Evolutionary conservation across 2,888 invertebrate genomes (phyloP).

Genomic region (Endotricha flammealis): DNA sequence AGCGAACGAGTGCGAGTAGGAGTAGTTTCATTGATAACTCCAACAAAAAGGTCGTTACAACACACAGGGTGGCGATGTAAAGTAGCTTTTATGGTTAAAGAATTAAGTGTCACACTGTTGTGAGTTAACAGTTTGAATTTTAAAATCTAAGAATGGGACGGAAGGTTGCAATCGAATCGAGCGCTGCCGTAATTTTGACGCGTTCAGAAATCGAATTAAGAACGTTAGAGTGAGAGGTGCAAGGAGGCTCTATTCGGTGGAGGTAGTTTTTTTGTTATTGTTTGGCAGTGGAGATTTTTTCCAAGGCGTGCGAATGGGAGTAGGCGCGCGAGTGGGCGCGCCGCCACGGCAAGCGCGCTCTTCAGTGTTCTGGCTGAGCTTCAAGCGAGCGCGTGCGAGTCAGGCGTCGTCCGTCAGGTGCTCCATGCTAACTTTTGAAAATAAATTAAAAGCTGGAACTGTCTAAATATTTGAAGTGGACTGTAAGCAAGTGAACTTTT

Average conservation of each 20-base stretch:
- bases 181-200: constrained; percentile 70
- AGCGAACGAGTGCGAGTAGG: constrained; percentile 76
- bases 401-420: constrained; percentile 48
- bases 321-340: constrained; percentile 76
- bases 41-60: constrained; percentile 35
- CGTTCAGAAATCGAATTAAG: constrained; percentile 77
- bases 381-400: constrained; percentile 72
- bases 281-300: constrained; percentile 71
- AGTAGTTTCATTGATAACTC: constrained; percentile 53
- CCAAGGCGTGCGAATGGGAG: constrained; percentile 77
- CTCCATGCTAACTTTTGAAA: constrained; percentile 32
- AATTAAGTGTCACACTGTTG: constrained; percentile 18
- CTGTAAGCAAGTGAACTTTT: constrained; percentile 46
- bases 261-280: constrained; percentile 75
- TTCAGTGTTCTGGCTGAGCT: constrained; percentile 78
- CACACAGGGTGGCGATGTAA: constrained; percentile 17
- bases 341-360: constrained; percentile 73
- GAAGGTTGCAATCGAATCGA: constrained; percentile 71
- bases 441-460: constrained; percentile 20
- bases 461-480: constrained; percentile 35
- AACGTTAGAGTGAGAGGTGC: constrained; percentile 74
- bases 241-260: constrained; percentile 55
- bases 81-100: constrained; percentile 23
- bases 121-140: constrained; percentile 21
- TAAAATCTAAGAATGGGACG: constrained; percentile 58